Evolutionary conservation across 2,797 vertebrate genomes (phyloP), one percentile per base, ranked within the genome.

Genomic region (Sphenodon punctatus): DNA sequence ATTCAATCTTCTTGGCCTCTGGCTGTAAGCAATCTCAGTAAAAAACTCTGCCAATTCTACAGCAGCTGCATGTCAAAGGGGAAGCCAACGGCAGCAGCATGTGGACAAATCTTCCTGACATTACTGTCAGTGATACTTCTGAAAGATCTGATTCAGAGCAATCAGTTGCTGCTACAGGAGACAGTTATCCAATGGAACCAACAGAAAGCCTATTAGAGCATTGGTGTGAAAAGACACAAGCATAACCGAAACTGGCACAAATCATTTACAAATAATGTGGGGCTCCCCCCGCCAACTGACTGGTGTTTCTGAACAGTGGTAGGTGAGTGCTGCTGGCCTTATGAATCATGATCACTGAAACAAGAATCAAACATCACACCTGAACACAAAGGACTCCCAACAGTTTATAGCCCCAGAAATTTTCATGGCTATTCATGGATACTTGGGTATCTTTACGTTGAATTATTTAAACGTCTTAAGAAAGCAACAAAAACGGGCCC

Each of bases 381-480:
- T 30, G 16, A 32, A 59, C 41, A 45, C 42, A n/a, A 49, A 67
- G 32, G n/a, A 43, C 63, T 59, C 17, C 45, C 45, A 49, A 39
- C 60, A 66, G 5, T 5, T 64, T 65, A 61, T 41, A 58, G 32
- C 8, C 51, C 20, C 32, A 12, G 74, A 59, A 39, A 79, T 79
- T 68, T 84, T 75, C 38, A 51, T 41, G 12, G n/a, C 32, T 15
- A 53, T 49, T 19, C 14, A 6, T 11, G 30, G 38, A 39, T 49
- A 46, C 38, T 51, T 46, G 27, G 9, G n/a, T 17, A 25, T 66
- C 76, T 80, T 78, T 41, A 78, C 58, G 63, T 56, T 79, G 56
- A 74, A 85, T 85, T 80, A 78, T 84, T 65, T 82, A 86, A 67
- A 76, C 27, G 66, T 27, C 43, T 71, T 65, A 63, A 86, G 87